Conservation (phyloP, 2,888 invertebrate species). For the Hypselothyrea guttata region DNA sequence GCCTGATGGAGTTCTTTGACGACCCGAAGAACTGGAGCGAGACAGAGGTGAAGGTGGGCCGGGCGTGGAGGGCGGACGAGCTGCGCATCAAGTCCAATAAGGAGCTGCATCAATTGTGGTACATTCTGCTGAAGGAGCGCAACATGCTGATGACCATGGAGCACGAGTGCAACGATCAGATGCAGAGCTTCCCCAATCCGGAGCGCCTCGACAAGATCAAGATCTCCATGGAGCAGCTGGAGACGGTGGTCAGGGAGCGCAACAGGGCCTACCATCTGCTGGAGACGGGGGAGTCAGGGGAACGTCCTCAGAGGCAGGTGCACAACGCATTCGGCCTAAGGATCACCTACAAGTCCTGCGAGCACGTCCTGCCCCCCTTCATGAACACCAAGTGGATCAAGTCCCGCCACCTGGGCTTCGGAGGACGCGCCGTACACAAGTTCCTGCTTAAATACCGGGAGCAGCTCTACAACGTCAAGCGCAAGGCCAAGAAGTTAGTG, state of each 20-base stretch:
- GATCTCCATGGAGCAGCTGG: constrained; percentile 96
- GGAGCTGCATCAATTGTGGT: constrained; percentile 99
- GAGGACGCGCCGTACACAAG: constrained; percentile 85
- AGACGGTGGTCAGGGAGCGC: constrained; percentile 94
- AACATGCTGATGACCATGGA: constrained; percentile 99
- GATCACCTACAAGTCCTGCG: constrained; percentile 84
- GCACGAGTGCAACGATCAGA: constrained; percentile 87
- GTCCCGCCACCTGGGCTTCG: constrained; percentile 84
- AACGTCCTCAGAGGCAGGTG: constrained; percentile 86
- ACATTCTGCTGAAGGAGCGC: constrained; percentile 93
- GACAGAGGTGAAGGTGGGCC: constrained; percentile 89
- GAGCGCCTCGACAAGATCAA: constrained; percentile 96
- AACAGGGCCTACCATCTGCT: constrained; percentile 94
- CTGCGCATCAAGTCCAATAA: constrained; percentile 96
- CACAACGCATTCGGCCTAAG: constrained; percentile 85
- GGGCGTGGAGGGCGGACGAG: constrained; percentile 95
- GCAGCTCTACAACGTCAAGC: constrained; percentile 85
- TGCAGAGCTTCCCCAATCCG: constrained; percentile 91
- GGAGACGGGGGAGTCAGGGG: constrained; percentile 94
- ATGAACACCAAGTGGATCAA: constrained; percentile 87
- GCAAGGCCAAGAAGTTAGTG: constrained; percentile 84
- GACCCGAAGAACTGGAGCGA: constrained; percentile 91
- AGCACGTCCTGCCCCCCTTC: constrained; percentile 86
- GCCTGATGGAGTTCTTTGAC: constrained; percentile 95
- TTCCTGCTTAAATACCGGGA: constrained; percentile 86